Evolutionary conservation across 1,140 invertebrate species (phyloP).

Genomic region (Pogonus chalceus): DNA sequence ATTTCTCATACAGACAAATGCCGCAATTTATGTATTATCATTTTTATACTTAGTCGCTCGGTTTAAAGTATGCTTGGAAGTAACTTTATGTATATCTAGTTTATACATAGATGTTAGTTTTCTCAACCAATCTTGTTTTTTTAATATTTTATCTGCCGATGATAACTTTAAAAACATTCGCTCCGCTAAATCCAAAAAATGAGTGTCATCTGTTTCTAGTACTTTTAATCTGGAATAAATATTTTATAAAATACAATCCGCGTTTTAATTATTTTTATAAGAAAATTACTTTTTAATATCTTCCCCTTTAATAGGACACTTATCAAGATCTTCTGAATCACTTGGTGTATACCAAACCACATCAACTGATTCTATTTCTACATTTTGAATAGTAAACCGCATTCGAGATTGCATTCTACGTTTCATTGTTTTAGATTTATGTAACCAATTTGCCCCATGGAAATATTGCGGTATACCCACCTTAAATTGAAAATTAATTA

Average conservation of each 20-base stretch:
- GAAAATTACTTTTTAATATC: conserved; percentile 26
- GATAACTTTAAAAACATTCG: conserved; percentile 25
- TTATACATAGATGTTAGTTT: conserved; percentile 24
- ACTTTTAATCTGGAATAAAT: conserved; percentile 30
- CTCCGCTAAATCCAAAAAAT: conserved; percentile 22
- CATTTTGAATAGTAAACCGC: conserved; percentile 49
- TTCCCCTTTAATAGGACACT: conserved; percentile 17
- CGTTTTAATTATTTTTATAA: neutral
- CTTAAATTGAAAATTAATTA: conserved; percentile 20
- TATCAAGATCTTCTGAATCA: conserved; percentile 16
- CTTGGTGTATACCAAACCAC: conserved; percentile 24
- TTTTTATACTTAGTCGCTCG: neutral
- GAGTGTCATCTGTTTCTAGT: conserved; percentile 23
- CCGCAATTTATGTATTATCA: neutral
- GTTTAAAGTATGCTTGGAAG: neutral
- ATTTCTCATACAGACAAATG: neutral
- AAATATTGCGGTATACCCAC: conserved; percentile 39
- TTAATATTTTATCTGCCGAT: conserved; percentile 23
- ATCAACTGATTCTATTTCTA: conserved; percentile 40
- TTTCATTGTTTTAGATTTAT: conserved; percentile 65
- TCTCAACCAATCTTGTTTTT: conserved; percentile 28
- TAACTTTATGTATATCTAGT: conserved; percentile 20
- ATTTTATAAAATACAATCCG: conserved; percentile 10
- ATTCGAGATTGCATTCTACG: conserved; percentile 50
- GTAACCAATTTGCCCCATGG: conserved; percentile 66